Percentiles rank a stretch among this genome's conserved stretches.
Conservation (phyloP, 1,140 invertebrate genomes). For the Arion vulgaris region DNA sequence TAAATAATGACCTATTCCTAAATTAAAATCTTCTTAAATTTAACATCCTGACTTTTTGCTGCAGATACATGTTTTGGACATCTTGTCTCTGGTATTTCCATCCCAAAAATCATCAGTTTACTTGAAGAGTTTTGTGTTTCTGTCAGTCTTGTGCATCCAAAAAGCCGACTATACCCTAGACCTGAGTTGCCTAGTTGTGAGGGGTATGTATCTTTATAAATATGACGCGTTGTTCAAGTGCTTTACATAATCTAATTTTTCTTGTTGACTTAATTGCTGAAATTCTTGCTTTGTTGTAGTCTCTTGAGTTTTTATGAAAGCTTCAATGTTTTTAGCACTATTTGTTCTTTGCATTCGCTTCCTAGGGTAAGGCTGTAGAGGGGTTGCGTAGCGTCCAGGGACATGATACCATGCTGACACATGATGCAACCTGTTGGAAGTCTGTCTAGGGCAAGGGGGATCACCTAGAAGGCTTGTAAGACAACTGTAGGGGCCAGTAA, state of each 20-base stretch:
- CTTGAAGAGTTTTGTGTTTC: not conserved
- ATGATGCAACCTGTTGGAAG: conserved; percentile 53
- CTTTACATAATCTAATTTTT: not conserved
- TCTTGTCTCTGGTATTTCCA: not conserved
- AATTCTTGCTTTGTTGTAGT: not conserved
- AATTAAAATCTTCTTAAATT: conserved; percentile 3
- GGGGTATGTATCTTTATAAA: not conserved
- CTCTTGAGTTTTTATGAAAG: conserved; percentile 27
- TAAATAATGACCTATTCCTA: no score
- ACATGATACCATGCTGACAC: conserved; percentile 68
- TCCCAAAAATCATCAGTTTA: not conserved
- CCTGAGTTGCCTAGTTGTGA: not conserved
- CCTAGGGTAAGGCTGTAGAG: conserved; percentile 44
- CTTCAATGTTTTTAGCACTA: conserved; percentile 27
- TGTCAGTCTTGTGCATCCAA: not conserved
- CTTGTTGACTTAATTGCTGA: not conserved
- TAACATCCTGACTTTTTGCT: not conserved
- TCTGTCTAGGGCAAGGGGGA: conserved; percentile 49
- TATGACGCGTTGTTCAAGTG: not conserved
- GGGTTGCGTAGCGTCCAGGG: conserved; percentile 60
- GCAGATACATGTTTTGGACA: not conserved
- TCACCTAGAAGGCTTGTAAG: conserved; percentile 57
- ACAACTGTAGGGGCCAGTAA: conserved; percentile 57
- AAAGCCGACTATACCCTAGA: not conserved
- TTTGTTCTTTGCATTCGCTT: conserved; percentile 59